Evolutionary conservation across 1,140 invertebrate genomes (phyloP), one percentile per base, ranked within the genome.

Genomic region (Cydia splendana): DNA sequence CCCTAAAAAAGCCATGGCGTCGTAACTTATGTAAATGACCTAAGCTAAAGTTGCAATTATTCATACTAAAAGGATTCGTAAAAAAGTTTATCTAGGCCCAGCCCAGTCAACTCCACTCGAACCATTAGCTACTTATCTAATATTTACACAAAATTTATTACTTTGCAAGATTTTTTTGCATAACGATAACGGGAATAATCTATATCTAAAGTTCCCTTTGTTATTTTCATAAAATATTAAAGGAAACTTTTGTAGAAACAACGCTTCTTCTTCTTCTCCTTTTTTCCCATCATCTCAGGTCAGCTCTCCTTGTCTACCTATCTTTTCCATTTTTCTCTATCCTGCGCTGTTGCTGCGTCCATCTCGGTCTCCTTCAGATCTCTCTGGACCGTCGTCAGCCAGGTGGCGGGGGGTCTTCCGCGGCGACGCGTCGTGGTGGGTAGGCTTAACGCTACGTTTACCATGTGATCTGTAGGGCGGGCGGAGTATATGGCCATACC

Each of bases 31-130:
- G 51, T 53, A 53, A 53, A n/a, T 53, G 2, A 24, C 2, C n/a
- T n/a, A 53, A 53, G 51, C 10, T 53, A 18, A 53, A 53, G 1
- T 53, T n/a, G n/a, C 10, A 53, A 53, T 53, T 53, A 53, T 53
- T 53, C 51, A 53, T 53, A n/a, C n/a, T 18, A 53, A 53, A 53
- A 53, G 51, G n/a, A 53, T 53, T 53, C n/a, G n/a, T n/a, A 53
- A 53, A 53, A 53, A 53, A 38, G n/a, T 18, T 53, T 53, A 53
- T 53, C 51, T 53, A 53, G 15, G 15, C 51, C 51, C 18, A 53
- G 15, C 51, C 51, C 4, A 18, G 3, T 7, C 51, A 12, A 53
- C 51, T 18, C n/a, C 10, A 53, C 51, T 53, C 51, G 51, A 53
- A 53, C 15, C 51, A n/a, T 45, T 45, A 45, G n/a, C 51, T 18